These are phyloP conservation scores for Ornithorhynchus anatinus DNA, from an alignment of 2,113 vertebrate species.

Conservation along the genomic window DNA sequence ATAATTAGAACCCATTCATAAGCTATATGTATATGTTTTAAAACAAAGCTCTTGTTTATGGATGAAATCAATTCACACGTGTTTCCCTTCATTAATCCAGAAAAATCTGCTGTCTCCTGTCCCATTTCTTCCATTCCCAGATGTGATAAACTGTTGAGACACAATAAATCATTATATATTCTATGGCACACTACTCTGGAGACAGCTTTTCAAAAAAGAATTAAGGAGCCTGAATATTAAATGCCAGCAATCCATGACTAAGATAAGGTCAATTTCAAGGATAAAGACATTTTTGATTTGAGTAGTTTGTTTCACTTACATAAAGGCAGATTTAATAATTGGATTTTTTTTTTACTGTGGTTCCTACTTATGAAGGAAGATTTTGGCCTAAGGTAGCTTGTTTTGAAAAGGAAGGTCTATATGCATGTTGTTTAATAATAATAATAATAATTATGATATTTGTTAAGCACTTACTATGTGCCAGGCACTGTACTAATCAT, in stretches of 20 bases:
- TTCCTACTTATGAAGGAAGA: conserved; percentile 17
- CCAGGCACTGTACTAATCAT: too few species aligned
- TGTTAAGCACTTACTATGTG: too few species aligned
- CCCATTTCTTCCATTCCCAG: conserved; percentile 2
- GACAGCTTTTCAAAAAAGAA: conserved; percentile 50
- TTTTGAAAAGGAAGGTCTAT: background rate
- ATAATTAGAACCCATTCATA: background rate
- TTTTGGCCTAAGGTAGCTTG: background rate
- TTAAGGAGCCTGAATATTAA: conserved; percentile 59
- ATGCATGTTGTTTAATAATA: too few species aligned
- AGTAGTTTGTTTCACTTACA: background rate
- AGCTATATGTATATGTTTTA: background rate
- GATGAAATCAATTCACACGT: background rate
- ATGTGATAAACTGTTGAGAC: background rate
- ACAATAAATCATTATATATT: conserved; percentile 53
- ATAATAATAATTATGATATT: too few species aligned
- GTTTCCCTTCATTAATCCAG: background rate
- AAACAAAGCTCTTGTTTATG: background rate
- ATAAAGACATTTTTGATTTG: conserved; percentile 32
- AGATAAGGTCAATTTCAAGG: conserved; percentile 44
- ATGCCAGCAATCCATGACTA: conserved; percentile 31
- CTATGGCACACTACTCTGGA: conserved; percentile 3
- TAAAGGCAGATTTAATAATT: conserved; percentile 26
- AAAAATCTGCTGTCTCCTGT: conserved; percentile 2
- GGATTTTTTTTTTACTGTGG: conserved; percentile 10